Percentiles rank a stretch among this genome's conserved stretches.
Conservation (phyloP, 2,888 invertebrate genomes). For the Tetramorium bicarinatum region DNA sequence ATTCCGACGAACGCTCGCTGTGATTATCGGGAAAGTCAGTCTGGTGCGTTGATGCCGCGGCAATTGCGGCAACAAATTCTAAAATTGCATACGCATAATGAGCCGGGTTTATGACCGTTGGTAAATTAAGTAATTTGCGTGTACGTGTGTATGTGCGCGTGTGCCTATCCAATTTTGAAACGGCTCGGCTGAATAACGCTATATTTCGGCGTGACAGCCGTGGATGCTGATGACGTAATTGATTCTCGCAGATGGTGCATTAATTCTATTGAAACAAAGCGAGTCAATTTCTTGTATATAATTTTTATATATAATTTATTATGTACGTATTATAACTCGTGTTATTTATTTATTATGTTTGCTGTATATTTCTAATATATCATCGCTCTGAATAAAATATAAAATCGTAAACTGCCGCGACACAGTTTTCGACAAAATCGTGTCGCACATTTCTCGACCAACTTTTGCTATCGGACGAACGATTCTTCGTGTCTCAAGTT, state of each 20-base stretch:
- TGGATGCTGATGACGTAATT: slow-evolving; percentile 20
- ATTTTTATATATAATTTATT: background rate
- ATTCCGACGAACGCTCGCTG: slow-evolving; percentile 10
- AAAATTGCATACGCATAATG: slow-evolving; percentile 39
- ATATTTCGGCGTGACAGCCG: background rate
- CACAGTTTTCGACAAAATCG: background rate
- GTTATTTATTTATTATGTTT: background rate
- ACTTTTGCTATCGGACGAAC: slow-evolving; percentile 13
- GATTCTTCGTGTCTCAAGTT: background rate
- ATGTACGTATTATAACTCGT: too few relatives aligned
- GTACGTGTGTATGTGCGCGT: background rate
- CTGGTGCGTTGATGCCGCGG: background rate
- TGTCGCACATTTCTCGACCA: background rate
- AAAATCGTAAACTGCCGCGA: background rate
- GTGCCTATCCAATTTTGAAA: slow-evolving; percentile 20
- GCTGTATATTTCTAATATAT: background rate
- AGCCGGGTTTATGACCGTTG: background rate
- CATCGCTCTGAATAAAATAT: background rate
- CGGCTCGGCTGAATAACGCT: background rate
- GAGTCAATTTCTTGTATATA: background rate
- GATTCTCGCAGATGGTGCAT: background rate
- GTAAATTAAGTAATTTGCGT: slow-evolving; percentile 48
- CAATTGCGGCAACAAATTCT: slow-evolving; percentile 9
- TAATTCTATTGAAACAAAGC: background rate
- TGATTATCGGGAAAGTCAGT: slow-evolving; percentile 37